These are phyloP conservation scores for Lamprotornis superbus DNA, from an alignment of 2,113 vertebrate species.

Conservation along the genomic window DNA sequence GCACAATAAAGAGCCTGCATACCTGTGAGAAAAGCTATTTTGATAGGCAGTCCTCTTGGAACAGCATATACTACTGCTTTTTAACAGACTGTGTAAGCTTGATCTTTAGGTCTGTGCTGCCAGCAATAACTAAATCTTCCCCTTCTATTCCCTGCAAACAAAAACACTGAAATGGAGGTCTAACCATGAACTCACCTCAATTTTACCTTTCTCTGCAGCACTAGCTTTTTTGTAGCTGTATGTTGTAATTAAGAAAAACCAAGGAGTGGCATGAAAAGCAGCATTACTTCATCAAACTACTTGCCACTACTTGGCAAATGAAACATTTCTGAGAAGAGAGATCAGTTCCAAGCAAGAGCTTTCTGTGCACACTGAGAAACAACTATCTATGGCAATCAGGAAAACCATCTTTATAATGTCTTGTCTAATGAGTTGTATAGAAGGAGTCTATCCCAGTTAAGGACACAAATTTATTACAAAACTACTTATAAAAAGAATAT, in stretches of 20 bases:
- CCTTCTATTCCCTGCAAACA: not conserved
- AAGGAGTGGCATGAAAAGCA: not conserved
- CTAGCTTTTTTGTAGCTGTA: no score
- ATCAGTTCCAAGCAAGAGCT: not conserved
- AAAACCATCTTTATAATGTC: not conserved
- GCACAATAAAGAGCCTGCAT: not conserved
- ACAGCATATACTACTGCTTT: not conserved
- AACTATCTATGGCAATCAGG: not conserved
- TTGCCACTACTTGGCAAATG: not conserved
- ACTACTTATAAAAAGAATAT: not conserved
- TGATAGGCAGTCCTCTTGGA: not conserved
- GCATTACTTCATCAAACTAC: not conserved
- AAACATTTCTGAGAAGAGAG: not conserved
- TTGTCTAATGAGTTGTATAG: not conserved
- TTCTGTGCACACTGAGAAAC: not conserved
- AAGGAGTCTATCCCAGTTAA: not conserved
- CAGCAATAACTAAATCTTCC: not conserved
- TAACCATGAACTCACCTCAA: not conserved
- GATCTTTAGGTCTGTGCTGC: not conserved
- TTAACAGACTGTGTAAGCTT: not conserved
- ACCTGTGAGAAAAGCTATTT: not conserved
- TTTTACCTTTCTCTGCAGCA: not conserved
- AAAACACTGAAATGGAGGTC: not conserved
- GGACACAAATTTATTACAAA: not conserved
- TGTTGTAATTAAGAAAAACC: not conserved